These are phyloP conservation scores for Leptopilina boulardi DNA, from an alignment of 1,140 invertebrate species.

Conservation along the genomic window DNA sequence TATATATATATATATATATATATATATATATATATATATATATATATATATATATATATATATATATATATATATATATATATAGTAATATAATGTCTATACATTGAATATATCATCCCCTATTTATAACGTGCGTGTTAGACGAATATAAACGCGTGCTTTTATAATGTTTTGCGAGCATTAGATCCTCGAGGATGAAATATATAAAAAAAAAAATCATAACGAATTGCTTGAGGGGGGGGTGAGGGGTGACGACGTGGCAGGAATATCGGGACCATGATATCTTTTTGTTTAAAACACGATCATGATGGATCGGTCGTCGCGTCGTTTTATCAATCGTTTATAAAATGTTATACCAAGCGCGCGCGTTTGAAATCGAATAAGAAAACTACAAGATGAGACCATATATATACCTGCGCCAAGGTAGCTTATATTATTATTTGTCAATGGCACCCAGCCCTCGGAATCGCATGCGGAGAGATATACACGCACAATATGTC, in stretches of 20 bases:
- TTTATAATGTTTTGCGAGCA: neutral
- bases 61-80: too few relatives aligned
- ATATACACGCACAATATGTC: slow-evolving; percentile 49
- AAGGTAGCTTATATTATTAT: slow-evolving; percentile 61
- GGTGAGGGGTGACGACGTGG: slow-evolving; percentile 14
- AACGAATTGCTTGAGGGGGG: slow-evolving; percentile 1
- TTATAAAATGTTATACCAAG: slow-evolving; percentile 59
- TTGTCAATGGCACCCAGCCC: slow-evolving; percentile 61
- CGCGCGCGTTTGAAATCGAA: slow-evolving; percentile 60
- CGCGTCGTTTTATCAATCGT: slow-evolving; percentile 66
- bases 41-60: too few relatives aligned
- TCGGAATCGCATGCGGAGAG: too few relatives aligned
- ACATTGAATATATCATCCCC: neutral
- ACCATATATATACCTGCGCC: slow-evolving; percentile 47
- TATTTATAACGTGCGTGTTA: slow-evolving; percentile 14
- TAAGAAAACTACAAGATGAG: slow-evolving; percentile 57
- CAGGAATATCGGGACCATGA: slow-evolving; percentile 36
- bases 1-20: too few relatives aligned
- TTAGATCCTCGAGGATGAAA: neutral
- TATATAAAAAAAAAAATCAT: slow-evolving; percentile 10
- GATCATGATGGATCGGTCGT: slow-evolving; percentile 64
- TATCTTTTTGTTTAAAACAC: slow-evolving; percentile 49
- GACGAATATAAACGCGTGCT: slow-evolving; percentile 17
- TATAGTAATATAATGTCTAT: too few relatives aligned
- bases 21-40: too few relatives aligned